phyloP scores from a whole-genome alignment of 2,888 invertebrate genomes.

The Bombylius discolor region DNA sequence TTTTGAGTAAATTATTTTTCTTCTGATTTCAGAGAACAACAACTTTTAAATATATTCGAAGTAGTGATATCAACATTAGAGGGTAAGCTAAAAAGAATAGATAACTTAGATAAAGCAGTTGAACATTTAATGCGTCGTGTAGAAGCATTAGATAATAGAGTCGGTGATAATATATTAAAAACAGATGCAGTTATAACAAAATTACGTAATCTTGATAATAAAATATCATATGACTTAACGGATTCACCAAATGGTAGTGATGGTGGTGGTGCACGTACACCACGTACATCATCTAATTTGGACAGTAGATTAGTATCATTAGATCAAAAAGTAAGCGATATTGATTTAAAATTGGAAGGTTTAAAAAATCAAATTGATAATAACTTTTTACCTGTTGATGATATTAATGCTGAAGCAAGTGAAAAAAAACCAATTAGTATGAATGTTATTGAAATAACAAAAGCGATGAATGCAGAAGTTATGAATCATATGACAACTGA shows the following conservation, averaged over 20 bases:
- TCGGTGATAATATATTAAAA: conserved; percentile 72
- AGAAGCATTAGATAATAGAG: conserved; percentile 66
- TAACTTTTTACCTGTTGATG: conserved; percentile 66
- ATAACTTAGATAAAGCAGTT: conserved; percentile 75
- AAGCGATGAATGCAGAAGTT: conserved; percentile 68
- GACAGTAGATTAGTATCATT: conserved; percentile 56
- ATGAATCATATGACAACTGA: conserved; percentile 71
- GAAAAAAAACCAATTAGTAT: conserved; percentile 76
- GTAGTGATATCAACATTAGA: conserved; percentile 80
- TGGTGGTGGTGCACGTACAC: conserved; percentile 19
- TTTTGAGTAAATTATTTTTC: too few species aligned
- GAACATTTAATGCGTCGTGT: conserved; percentile 77
- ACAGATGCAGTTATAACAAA: conserved; percentile 72
- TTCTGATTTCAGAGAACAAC: conserved; percentile 61
- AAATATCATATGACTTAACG: conserved; percentile 50
- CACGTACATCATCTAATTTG: conserved; percentile 37
- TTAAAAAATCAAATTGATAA: conserved; percentile 73
- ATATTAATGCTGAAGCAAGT: conserved; percentile 70
- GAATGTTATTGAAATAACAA: conserved; percentile 70
- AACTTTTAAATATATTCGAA: conserved; percentile 78
- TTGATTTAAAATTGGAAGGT: conserved; percentile 63
- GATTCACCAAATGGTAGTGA: conserved; percentile 19
- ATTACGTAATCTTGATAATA: conserved; percentile 58
- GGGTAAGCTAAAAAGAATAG: conserved; percentile 75
- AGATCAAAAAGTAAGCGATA: conserved; percentile 72